Percentiles rank a stretch among this genome's conserved stretches.
These are phyloP conservation scores for Scaptomyza reducta DNA, from an alignment of 2,888 invertebrate genomes.

Conservation along the genomic window DNA sequence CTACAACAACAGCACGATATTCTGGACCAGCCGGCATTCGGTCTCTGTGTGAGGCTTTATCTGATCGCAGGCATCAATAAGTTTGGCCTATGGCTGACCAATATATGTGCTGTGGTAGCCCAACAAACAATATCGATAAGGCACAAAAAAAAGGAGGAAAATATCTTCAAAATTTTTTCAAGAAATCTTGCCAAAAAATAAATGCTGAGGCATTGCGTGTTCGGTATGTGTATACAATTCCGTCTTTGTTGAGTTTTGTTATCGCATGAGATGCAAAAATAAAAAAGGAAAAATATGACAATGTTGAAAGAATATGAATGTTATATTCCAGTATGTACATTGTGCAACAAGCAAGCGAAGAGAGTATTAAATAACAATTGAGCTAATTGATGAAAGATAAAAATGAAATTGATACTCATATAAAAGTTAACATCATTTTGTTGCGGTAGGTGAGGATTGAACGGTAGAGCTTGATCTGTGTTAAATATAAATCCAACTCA, in stretches of 20 bases:
- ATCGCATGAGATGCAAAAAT: slow-evolving; percentile 25
- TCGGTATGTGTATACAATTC: slow-evolving; percentile 1
- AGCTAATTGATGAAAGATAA: slow-evolving; percentile 28
- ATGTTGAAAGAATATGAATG: slow-evolving; percentile 1
- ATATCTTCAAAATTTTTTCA: slow-evolving; percentile 33
- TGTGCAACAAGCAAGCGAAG: background rate
- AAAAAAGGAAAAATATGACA: slow-evolving; percentile 7
- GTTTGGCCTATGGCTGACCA: slow-evolving; percentile 59
- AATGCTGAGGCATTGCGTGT: slow-evolving; percentile 9
- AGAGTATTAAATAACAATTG: slow-evolving; percentile 4
- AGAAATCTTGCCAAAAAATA: slow-evolving; percentile 15
- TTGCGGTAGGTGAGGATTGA: too few relatives aligned
- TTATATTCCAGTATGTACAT: background rate
- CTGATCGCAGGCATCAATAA: slow-evolving; percentile 70
- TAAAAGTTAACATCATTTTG: background rate
- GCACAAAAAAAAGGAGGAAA: slow-evolving; percentile 12
- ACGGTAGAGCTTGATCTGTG: too few relatives aligned
- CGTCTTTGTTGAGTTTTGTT: slow-evolving; percentile 8
- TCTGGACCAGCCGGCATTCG: slow-evolving; percentile 27
- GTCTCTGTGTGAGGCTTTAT: slow-evolving; percentile 54
- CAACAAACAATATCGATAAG: slow-evolving; percentile 47
- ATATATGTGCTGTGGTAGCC: slow-evolving; percentile 39
- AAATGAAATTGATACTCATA: slow-evolving; percentile 4
- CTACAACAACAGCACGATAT: slow-evolving; percentile 35
- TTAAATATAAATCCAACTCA: background rate